Evolutionary conservation across 2,888 invertebrate genomes (phyloP).

Genomic region (Cetonia aurata): DNA sequence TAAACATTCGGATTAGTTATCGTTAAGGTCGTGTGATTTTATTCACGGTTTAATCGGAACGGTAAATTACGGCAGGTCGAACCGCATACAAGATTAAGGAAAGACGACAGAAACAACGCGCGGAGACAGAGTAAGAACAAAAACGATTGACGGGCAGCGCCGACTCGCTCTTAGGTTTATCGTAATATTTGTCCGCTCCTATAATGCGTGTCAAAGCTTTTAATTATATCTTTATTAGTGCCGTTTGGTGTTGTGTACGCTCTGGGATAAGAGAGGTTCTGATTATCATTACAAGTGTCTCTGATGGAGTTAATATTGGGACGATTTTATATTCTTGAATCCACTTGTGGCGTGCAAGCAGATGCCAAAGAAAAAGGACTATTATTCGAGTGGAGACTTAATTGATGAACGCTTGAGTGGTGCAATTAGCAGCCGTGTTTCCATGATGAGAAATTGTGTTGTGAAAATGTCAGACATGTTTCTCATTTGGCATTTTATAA

Average conservation of each 20-base stretch:
- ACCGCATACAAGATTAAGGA: too few species aligned
- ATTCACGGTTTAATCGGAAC: conserved; percentile 33
- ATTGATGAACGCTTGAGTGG: conserved; percentile 1
- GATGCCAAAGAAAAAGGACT: conserved; percentile 2
- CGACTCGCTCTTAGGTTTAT: conserved; percentile 15
- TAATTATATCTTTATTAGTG: conserved; percentile 38
- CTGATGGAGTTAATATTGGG: neutral
- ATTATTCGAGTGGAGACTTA: conserved; percentile 8
- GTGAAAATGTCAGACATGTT: too few species aligned
- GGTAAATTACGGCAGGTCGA: conserved; percentile 13
- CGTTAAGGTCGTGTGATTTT: conserved; percentile 33
- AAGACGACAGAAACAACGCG: neutral
- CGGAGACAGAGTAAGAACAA: conserved; percentile 10
- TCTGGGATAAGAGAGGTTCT: neutral
- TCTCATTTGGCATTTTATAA: too few species aligned
- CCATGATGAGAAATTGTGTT: neutral
- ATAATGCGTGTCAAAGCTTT: conserved; percentile 31
- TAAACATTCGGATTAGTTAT: conserved; percentile 29
- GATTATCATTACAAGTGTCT: conserved; percentile 21
- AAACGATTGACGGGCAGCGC: neutral
- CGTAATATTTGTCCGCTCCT: conserved; percentile 1
- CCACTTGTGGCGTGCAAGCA: conserved; percentile 11
- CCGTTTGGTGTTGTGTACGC: conserved; percentile 5
- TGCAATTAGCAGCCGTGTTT: neutral
- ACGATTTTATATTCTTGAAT: conserved; percentile 7